phyloP scores from a whole-genome alignment of 2,113 vertebrate species.

The Hepsetus odoe region DNA sequence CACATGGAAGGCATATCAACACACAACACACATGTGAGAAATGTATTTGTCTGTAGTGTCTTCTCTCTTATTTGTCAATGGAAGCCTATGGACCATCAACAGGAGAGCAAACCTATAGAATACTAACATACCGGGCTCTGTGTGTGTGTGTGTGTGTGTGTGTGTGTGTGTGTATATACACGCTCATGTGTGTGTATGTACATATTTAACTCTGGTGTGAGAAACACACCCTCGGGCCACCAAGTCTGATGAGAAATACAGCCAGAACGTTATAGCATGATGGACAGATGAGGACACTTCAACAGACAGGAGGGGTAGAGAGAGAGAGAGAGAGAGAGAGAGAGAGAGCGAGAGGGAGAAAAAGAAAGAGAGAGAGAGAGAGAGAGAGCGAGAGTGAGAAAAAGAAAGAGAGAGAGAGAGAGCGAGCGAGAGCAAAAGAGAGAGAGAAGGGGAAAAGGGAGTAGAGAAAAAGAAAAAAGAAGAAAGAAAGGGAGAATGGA shows the following conservation, averaged over 20 bases:
- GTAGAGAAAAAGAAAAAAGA: background rate
- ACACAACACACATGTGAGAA: no score
- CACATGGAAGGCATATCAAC: background rate
- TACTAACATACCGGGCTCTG: background rate
- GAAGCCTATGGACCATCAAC: background rate
- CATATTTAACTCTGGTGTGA: background rate
- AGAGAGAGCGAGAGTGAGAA: background rate
- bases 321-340: background rate
- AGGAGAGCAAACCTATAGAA: background rate
- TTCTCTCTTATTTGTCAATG: no score
- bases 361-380: background rate
- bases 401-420: background rate
- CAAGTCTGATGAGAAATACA: slow-evolving; percentile 24
- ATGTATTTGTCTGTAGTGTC: no score
- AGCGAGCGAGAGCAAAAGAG: background rate
- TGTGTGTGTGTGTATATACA: background rate
- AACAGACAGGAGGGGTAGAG: slow-evolving; percentile 19
- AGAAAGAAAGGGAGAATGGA: slow-evolving; percentile 2
- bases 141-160: slow-evolving; percentile 6
- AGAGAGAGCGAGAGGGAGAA: background rate
- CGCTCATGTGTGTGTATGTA: background rate
- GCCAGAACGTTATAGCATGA: slow-evolving; percentile 38
- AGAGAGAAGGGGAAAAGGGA: background rate
- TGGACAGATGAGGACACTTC: slow-evolving; percentile 47
- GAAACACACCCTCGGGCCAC: slow-evolving; percentile 20